Conservation (phyloP, 2,797 vertebrate species). For the Pipistrellus pygmaeus region DNA sequence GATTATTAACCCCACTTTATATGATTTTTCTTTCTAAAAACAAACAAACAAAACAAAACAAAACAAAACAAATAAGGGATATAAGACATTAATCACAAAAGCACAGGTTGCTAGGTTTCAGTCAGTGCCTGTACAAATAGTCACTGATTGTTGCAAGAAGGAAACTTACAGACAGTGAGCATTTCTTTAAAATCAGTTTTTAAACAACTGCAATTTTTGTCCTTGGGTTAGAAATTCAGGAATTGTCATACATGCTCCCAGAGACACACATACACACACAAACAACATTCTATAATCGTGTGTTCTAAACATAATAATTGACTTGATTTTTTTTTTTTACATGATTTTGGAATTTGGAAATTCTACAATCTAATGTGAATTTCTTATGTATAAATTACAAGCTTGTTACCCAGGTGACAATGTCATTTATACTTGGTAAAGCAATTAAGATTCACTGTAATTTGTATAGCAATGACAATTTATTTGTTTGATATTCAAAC, state of each 20-base stretch:
- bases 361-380: conserved; percentile 26
- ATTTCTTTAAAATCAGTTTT: background rate
- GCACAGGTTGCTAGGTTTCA: background rate
- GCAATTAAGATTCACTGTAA: conserved; percentile 64
- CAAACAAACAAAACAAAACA: background rate
- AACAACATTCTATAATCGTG: background rate
- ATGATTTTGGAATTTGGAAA: background rate
- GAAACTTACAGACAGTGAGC: background rate
- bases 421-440: conserved; percentile 43
- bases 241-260: background rate
- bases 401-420: background rate
- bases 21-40: background rate
- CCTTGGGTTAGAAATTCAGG: background rate
- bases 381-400: background rate
- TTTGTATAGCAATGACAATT: conserved; percentile 53
- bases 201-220: background rate
- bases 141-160: background rate
- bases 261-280: background rate
- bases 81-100: background rate
- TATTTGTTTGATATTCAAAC: conserved; percentile 76
- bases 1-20: background rate
- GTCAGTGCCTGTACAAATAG: background rate
- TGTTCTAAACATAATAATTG: background rate
- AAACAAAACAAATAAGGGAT: background rate
- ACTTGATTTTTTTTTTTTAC: background rate